phyloP scores from a whole-genome alignment of 2,113 vertebrate species.

The Pygathrix nemaeus region DNA sequence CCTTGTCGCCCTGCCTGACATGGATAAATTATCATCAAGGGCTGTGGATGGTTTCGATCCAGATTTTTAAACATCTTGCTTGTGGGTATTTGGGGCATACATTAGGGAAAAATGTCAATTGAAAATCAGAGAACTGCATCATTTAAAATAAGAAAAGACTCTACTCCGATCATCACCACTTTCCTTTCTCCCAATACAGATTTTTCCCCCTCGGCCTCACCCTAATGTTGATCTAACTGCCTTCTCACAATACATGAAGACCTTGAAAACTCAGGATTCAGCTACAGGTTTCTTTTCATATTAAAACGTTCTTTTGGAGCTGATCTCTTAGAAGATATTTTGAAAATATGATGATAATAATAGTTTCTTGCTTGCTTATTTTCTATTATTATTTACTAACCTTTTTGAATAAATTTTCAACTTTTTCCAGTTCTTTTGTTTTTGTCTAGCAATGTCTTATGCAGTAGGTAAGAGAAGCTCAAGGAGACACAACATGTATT shows the following conservation, averaged over 20 bases:
- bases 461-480: background rate
- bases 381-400: background rate
- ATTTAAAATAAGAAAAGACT: background rate
- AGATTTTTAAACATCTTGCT: background rate
- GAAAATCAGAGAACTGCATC: background rate
- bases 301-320: background rate
- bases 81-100: background rate
- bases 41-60: background rate
- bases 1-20: background rate
- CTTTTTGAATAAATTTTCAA: background rate
- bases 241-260: background rate
- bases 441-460: background rate
- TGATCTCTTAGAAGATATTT: conserved; percentile 5
- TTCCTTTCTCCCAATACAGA: background rate
- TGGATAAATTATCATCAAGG: background rate
- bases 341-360: conserved; percentile 21
- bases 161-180: background rate
- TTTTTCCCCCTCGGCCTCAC: background rate
- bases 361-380: background rate
- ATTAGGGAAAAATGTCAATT: background rate
- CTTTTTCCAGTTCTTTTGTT: background rate
- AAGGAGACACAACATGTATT: background rate
- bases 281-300: background rate
- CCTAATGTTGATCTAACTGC: background rate
- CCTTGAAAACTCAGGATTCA: background rate